A percentile compares a stretch with the other conserved stretches of the same genome.
phyloP scores from a whole-genome alignment of 2,113 vertebrate genomes.

The Elephantulus edwardii region DNA sequence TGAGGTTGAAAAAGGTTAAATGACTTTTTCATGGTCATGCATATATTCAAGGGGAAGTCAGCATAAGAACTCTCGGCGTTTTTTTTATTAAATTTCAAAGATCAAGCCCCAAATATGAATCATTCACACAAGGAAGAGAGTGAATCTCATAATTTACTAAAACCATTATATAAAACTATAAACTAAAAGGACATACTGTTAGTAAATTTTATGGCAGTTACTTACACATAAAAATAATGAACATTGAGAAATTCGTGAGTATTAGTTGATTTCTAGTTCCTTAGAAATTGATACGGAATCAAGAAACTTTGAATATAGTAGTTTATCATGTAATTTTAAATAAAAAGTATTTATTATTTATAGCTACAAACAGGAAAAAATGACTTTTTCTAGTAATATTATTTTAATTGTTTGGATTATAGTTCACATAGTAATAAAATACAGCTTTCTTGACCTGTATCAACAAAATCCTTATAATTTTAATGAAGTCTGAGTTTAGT shows the following conservation, averaged over 20 bases:
- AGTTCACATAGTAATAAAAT: too few relatives aligned
- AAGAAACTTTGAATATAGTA: neutral
- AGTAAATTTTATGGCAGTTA: neutral
- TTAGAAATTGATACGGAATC: neutral
- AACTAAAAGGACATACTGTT: neutral
- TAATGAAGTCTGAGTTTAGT: neutral
- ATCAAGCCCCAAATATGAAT: neutral
- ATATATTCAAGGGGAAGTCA: slow-evolving; percentile 16
- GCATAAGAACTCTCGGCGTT: neutral
- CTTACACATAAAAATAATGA: neutral
- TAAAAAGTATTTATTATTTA: too few relatives aligned
- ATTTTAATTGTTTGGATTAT: too few relatives aligned
- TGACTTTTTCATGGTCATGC: slow-evolving; percentile 8
- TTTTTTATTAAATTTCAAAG: neutral
- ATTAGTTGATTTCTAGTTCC: neutral
- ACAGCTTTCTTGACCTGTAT: neutral
- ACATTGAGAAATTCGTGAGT: neutral
- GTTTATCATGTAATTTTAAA: too few relatives aligned
- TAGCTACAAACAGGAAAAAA: too few relatives aligned
- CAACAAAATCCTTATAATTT: neutral
- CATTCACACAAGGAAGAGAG: neutral
- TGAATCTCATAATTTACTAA: neutral
- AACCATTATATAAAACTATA: neutral
- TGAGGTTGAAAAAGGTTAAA: slow-evolving; percentile 15
- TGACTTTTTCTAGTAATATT: too few relatives aligned